Evolutionary conservation across 2,888 invertebrate genomes (phyloP).

Genomic region (Drosophila greeni): DNA sequence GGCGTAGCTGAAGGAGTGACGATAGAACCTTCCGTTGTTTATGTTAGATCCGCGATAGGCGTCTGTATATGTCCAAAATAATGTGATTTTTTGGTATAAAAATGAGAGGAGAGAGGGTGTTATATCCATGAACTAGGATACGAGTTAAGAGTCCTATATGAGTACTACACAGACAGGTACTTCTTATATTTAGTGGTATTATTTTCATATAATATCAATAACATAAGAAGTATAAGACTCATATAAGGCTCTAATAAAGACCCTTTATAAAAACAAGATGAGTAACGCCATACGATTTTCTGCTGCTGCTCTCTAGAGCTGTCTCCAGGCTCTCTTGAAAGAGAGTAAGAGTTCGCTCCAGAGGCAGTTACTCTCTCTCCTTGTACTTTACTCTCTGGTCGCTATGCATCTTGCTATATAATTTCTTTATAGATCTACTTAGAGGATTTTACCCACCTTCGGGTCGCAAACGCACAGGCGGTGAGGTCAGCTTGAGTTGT

Average conservation of each 20-base stretch:
- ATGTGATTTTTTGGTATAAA: neutral
- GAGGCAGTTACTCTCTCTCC: neutral
- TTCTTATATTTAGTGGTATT: neutral
- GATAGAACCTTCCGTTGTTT: constrained; percentile 79
- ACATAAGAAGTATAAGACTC: neutral
- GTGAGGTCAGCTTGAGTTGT: constrained; percentile 80
- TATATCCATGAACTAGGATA: neutral
- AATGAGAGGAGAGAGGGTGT: neutral
- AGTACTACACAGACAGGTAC: neutral
- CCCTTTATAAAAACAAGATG: neutral
- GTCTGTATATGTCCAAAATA: constrained; percentile 56
- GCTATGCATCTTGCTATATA: neutral
- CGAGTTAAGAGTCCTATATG: neutral
- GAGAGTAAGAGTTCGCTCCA: neutral
- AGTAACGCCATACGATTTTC: neutral
- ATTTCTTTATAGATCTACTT: no score
- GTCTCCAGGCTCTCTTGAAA: neutral
- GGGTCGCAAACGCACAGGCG: constrained; percentile 79
- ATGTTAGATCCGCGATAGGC: constrained; percentile 76
- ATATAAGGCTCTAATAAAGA: neutral
- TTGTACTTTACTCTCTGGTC: neutral
- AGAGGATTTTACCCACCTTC: constrained; percentile 69
- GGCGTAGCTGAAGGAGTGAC: constrained; percentile 79
- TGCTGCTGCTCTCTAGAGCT: neutral
- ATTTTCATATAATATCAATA: neutral